phyloP scores from a whole-genome alignment of 2,113 vertebrate genomes.

The Silurus glanis region DNA sequence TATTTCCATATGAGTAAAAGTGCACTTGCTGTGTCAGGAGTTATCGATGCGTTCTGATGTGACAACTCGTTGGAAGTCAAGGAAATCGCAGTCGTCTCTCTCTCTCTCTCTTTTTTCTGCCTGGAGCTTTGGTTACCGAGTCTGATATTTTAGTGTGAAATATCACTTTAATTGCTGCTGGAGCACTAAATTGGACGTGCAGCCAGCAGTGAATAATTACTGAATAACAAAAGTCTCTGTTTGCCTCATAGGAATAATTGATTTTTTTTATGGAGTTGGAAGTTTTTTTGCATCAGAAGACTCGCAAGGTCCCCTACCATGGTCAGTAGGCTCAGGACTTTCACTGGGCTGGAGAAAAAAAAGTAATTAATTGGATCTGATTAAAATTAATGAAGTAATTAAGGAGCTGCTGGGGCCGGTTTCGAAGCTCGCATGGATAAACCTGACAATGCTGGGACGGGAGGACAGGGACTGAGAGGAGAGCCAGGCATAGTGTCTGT shows the following conservation, averaged over 20 bases:
- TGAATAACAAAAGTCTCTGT: conserved; percentile 68
- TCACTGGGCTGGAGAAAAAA: conserved; percentile 60
- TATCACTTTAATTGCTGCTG: conserved; percentile 61
- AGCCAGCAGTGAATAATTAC: conserved; percentile 65
- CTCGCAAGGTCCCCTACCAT: conserved; percentile 65
- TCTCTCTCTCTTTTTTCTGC: neutral
- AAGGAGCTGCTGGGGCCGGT: conserved; percentile 69
- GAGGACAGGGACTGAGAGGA: conserved; percentile 33
- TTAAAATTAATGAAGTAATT: conserved; percentile 81
- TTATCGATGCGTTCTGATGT: conserved; percentile 13
- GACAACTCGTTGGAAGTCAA: conserved; percentile 2
- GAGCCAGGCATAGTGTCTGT: neutral
- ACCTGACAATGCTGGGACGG: conserved; percentile 37
- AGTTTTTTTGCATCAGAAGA: conserved; percentile 60
- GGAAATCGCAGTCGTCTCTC: conserved; percentile 12
- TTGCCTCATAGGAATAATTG: conserved; percentile 68
- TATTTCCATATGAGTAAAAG: conserved; percentile 6
- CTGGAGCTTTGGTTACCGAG: conserved; percentile 3
- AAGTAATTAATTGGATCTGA: conserved; percentile 78
- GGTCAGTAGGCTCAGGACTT: conserved; percentile 60
- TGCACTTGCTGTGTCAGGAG: conserved; percentile 6
- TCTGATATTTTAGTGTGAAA: conserved; percentile 25
- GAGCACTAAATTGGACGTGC: conserved; percentile 58
- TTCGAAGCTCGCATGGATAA: conserved; percentile 53
- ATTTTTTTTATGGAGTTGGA: conserved; percentile 63